Conservation (phyloP, 2,113 vertebrate species). For the Planiliza haematocheilus region DNA sequence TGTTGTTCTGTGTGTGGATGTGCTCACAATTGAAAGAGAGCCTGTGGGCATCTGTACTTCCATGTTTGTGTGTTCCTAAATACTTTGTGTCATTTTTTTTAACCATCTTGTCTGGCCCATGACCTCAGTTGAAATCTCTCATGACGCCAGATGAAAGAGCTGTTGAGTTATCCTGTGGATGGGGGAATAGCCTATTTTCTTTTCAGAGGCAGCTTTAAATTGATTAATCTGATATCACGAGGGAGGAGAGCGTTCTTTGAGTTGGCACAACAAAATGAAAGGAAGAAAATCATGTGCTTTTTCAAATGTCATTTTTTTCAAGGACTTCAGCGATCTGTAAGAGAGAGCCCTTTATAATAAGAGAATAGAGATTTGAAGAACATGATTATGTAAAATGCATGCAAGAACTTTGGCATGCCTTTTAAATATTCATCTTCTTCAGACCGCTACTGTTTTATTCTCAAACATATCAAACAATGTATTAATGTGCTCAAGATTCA, state of each 20-base stretch:
- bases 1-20: slow-evolving; percentile 25
- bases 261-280: too few species aligned
- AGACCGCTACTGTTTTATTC: too few species aligned
- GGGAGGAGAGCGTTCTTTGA: background rate
- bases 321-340: background rate
- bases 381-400: too few species aligned
- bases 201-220: slow-evolving; percentile 10
- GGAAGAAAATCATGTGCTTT: background rate
- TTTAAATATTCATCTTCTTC: too few species aligned
- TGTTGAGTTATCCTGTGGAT: slow-evolving; percentile 1
- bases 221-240: slow-evolving; percentile 16
- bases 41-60: background rate
- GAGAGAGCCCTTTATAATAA: background rate
- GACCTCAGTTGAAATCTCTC: background rate
- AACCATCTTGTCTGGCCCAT: background rate
- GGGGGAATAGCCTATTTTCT: background rate
- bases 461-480: too few species aligned
- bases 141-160: background rate
- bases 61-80: background rate
- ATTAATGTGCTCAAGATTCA: background rate
- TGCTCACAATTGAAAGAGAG: background rate
- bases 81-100: background rate
- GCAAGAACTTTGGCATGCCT: too few species aligned
- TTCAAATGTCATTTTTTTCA: background rate
- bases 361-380: too few species aligned